Percentiles rank a stretch among this genome's conserved stretches.
Conservation (phyloP, 2,888 invertebrate genomes). For the Conops quadrifasciatus region DNA sequence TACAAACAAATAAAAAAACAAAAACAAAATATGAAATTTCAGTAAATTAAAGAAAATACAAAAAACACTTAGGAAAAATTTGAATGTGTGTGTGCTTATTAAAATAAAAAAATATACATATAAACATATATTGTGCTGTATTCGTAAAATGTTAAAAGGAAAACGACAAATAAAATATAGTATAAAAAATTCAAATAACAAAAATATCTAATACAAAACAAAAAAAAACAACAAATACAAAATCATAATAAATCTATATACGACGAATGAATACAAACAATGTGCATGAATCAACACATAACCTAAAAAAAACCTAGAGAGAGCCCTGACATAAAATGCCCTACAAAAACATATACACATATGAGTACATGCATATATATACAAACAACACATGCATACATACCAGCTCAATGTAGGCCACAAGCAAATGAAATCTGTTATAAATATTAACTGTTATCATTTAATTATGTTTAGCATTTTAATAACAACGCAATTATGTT, state of each 20-base stretch:
- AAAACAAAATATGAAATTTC: background rate
- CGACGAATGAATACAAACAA: background rate
- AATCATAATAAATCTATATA: background rate
- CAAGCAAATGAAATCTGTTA: background rate
- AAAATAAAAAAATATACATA: background rate
- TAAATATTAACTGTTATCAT: slow-evolving; percentile 14
- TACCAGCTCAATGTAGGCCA: background rate
- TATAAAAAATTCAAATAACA: background rate
- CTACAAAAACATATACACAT: background rate
- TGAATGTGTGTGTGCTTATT: slow-evolving; percentile 28
- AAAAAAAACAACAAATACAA: background rate
- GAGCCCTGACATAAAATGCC: background rate
- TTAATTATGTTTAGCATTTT: slow-evolving; percentile 16
- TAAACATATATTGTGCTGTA: background rate
- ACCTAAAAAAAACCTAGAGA: slow-evolving; percentile 1
- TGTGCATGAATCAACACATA: background rate
- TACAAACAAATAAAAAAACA: background rate
- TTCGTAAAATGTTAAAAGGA: background rate
- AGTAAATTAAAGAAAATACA: background rate
- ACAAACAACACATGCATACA: too few relatives aligned
- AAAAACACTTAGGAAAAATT: slow-evolving; percentile 2
- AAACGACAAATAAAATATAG: background rate
- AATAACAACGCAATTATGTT: background rate
- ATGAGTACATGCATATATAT: too few relatives aligned
- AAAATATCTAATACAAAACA: slow-evolving; percentile 3